Base-by-base conservation (phyloP, 2,797 vertebrate species). In the Pseudochirops corinnae region DNA sequence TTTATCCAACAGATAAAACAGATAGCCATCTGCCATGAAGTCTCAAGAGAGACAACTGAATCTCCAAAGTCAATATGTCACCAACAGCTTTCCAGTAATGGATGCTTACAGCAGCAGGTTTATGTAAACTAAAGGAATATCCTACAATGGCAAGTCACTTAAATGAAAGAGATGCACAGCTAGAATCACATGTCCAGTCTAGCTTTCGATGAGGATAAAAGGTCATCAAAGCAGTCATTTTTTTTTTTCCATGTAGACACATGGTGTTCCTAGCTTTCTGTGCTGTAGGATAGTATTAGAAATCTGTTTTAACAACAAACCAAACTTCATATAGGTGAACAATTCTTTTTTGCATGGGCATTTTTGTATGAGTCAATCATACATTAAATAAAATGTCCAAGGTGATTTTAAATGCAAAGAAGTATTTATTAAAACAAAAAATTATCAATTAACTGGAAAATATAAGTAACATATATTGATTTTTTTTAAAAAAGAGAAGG, bases 11-110 rank as follows among this genome's bases (percentile, higher is more conserved):
- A 98, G 94, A 55, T 98, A 97, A 98, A 91, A 95, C 33, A 94
- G 97, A 95, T 93, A 98, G 95, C 96, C 97, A 97, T 98, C 98
- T 98, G 98, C 95, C 98, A 52, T 97, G 21, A 94, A 56, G 90
- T 98, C 98, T 97, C 98, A 74, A 97, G 96, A 97, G 97, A 96
- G 74, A 96, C 33, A 93, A 93, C 92, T 97, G 92, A 97, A 98
- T 95, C 97, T 96, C 96, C 98, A 97, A 98, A 98, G 98, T 98
- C 98, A 98, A 94, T 98, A 97, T 97, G 96, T 96, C 96, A 94
- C 95, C 97, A 97, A 94, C 94, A 98, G 97, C 94, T 94, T 96
- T 97, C 90, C 96, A 96, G 97, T 97, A 97, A 97, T 97, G 97
- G 96, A 98, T 98, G 97, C 97, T 98, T 97, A 98, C 96, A 95